A percentile compares a stretch with the other conserved stretches of the same genome.
phyloP scores from a whole-genome alignment of 2,888 invertebrate genomes.

The Agonopterix subpropinquella region DNA sequence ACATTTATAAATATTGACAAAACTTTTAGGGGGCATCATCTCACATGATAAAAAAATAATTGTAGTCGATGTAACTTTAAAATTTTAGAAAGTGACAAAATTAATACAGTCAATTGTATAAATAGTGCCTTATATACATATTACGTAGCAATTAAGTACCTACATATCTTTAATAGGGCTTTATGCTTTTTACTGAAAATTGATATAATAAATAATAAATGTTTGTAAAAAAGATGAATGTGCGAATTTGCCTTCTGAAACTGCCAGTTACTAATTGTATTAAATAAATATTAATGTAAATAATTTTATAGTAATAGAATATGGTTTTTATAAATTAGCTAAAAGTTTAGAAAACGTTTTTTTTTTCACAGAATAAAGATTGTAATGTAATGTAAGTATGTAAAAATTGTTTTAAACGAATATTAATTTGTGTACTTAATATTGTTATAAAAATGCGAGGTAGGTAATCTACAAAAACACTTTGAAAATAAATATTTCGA shows the following conservation, averaged over 20 bases:
- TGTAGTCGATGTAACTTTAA: too few species aligned
- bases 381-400: too few species aligned
- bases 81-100: neutral
- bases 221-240: neutral
- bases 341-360: slow-evolving; percentile 28
- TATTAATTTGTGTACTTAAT: slow-evolving; percentile 24
- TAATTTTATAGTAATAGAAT: slow-evolving; percentile 24
- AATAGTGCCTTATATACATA: neutral
- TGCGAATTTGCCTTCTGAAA: slow-evolving; percentile 54
- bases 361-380: slow-evolving; percentile 45
- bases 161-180: slow-evolving; percentile 4
- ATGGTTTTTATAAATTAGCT: slow-evolving; percentile 25
- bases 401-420: slow-evolving; percentile 1
- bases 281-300: slow-evolving; percentile 40
- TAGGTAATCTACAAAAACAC: too few species aligned
- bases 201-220: too few species aligned
- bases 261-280: slow-evolving; percentile 65
- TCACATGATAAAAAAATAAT: neutral
- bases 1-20: neutral
- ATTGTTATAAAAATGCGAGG: slow-evolving; percentile 14
- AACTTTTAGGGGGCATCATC: neutral
- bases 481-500: too few species aligned
- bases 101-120: neutral
- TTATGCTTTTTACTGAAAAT: too few species aligned
- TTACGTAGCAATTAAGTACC: neutral